A percentile compares a stretch with the other conserved stretches of the same genome.
Evolutionary conservation across 2,113 vertebrate species (phyloP).

Genomic region (Cyprinodon brontotheroides): DNA sequence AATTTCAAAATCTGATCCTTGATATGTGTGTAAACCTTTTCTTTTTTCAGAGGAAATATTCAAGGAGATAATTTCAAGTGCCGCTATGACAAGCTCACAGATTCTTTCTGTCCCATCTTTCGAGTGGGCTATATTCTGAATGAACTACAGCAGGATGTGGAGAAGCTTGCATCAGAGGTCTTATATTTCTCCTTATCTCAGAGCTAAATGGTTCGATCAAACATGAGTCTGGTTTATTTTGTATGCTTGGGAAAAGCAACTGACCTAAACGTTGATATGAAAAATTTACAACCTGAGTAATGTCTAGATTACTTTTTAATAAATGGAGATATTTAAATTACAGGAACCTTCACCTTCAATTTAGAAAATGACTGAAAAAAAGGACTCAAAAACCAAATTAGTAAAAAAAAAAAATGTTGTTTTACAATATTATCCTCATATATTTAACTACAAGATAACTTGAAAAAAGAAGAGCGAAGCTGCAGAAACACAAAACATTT

Average conservation of each 20-base stretch:
- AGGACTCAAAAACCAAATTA: too few relatives aligned
- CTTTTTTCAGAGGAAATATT: slow-evolving; percentile 81
- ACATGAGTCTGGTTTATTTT: neutral
- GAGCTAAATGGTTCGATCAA: neutral
- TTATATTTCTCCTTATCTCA: neutral
- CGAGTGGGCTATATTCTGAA: slow-evolving; percentile 84
- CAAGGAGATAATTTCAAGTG: slow-evolving; percentile 77
- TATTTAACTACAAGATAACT: too few relatives aligned
- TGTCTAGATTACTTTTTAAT: too few relatives aligned
- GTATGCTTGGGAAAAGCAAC: neutral
- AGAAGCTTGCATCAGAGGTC: slow-evolving; percentile 73
- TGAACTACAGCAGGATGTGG: slow-evolving; percentile 76
- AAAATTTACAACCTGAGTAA: too few relatives aligned
- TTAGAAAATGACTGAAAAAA: too few relatives aligned
- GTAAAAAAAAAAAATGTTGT: too few relatives aligned
- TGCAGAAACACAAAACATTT: neutral
- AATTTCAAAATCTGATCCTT: neutral
- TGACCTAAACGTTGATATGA: neutral
- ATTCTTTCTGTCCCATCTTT: slow-evolving; percentile 88
- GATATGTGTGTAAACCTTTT: neutral
- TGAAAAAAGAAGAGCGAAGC: neutral
- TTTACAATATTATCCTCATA: too few relatives aligned
- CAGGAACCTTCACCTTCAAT: too few relatives aligned
- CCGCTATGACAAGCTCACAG: slow-evolving; percentile 73
- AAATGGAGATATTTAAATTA: too few relatives aligned